These are phyloP conservation scores for Cliona cf. orientalis DNA, from an alignment of 37 sponge, comb jelly and placozoan species.

Conservation along the genomic window DNA sequence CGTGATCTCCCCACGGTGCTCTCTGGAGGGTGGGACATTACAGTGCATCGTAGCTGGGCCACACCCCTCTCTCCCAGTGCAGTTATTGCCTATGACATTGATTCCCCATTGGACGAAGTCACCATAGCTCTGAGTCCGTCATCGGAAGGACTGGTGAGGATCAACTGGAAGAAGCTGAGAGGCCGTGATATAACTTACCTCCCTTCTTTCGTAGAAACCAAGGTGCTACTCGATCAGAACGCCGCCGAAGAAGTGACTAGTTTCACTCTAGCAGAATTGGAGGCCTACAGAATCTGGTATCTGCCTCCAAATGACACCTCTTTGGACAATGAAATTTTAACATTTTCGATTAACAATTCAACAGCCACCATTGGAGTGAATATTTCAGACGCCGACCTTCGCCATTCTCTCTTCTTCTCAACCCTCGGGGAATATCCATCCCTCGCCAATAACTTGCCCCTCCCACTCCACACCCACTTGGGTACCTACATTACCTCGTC, in stretches of 20 bases:
- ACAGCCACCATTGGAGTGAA: too few relatives aligned
- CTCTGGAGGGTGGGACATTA: not conserved
- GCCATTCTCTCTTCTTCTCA: not conserved
- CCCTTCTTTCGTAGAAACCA: too few relatives aligned
- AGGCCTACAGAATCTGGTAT: slow-evolving; percentile 22
- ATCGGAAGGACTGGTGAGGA: too few relatives aligned
- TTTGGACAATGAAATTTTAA: too few relatives aligned
- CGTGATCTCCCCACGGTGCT: not conserved
- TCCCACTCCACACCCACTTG: slow-evolving; percentile 16
- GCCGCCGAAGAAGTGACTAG: too few relatives aligned
- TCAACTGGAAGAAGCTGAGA: too few relatives aligned
- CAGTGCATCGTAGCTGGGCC: slow-evolving; percentile 7
- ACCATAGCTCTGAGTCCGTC: too few relatives aligned
- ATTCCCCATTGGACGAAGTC: too few relatives aligned
- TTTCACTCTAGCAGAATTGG: slow-evolving; percentile 6
- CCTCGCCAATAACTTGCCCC: slow-evolving; percentile 27
- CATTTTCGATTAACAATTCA: too few relatives aligned
- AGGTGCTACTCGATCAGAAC: too few relatives aligned
- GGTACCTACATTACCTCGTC: slow-evolving; percentile 29
- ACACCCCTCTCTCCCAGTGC: not conserved
- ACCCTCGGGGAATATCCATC: not conserved
- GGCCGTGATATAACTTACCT: too few relatives aligned
- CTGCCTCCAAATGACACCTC: not conserved
- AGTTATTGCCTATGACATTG: not conserved
- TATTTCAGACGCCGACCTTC: not conserved